These are phyloP conservation scores for Anguilla pacifica DNA, from an alignment of 2,797 vertebrate genomes.

Conservation along the genomic window DNA sequence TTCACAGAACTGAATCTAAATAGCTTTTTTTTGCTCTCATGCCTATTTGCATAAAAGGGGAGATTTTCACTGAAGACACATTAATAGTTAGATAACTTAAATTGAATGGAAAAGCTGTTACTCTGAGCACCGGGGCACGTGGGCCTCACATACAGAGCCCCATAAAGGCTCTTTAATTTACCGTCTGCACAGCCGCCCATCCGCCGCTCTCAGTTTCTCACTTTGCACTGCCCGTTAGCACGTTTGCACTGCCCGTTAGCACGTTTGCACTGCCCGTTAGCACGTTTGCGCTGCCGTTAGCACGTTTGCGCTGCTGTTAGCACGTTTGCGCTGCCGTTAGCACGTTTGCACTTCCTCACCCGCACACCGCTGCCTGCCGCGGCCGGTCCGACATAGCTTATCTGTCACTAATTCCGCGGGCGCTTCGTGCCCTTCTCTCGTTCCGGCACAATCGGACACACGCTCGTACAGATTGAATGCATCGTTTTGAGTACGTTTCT, in stretches of 20 bases:
- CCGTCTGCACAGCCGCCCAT: not conserved
- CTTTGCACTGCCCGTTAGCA: not conserved
- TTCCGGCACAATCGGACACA: not conserved
- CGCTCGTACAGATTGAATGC: not conserved
- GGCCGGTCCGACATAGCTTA: not conserved
- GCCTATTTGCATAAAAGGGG: slow-evolving; percentile 51
- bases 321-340: not conserved
- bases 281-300: not conserved
- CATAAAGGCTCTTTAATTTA: slow-evolving; percentile 10
- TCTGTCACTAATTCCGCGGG: not conserved
- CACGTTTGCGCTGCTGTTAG: not conserved
- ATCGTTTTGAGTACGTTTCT: not conserved
- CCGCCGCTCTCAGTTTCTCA: not conserved
- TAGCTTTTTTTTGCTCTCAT: slow-evolving; percentile 38
- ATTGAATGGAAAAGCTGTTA: slow-evolving; percentile 12
- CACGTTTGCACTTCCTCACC: not conserved
- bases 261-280: not conserved
- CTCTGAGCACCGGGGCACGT: not conserved
- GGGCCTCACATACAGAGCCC: not conserved
- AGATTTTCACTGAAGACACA: slow-evolving; percentile 41
- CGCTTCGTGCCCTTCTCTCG: not conserved
- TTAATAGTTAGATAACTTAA: slow-evolving; percentile 26
- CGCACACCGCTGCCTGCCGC: not conserved
- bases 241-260: too few relatives aligned
- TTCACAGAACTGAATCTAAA: slow-evolving; percentile 45